Evolutionary conservation across 2,888 invertebrate genomes (phyloP).

Genomic region (Euzetes globulus): DNA sequence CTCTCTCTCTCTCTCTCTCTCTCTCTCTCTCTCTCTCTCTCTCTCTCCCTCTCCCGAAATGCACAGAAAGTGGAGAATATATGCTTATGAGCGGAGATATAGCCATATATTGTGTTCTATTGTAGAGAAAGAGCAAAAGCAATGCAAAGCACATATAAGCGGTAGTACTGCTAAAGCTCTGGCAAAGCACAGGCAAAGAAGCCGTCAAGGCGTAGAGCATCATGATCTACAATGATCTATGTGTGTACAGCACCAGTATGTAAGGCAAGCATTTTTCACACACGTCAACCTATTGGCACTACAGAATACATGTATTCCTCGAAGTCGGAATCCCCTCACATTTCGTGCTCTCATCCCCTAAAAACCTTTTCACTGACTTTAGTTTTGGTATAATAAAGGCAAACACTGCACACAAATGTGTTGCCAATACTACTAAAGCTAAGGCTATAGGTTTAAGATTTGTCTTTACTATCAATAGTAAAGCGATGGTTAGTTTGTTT

Average conservation of each 20-base stretch:
- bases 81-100: not conserved
- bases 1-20: constrained; percentile 7
- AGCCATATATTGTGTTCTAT: not conserved
- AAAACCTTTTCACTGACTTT: constrained; percentile 2
- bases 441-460: constrained; percentile 25
- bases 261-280: constrained; percentile 25
- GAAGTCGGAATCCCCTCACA: constrained; percentile 28
- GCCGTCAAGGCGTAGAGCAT: constrained; percentile 1
- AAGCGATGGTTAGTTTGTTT: constrained; percentile 19
- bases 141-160: not conserved
- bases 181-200: not conserved
- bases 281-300: not conserved
- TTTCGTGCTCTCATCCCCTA: not conserved
- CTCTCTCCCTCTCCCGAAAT: constrained; percentile 7
- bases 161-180: not conserved
- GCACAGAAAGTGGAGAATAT: constrained; percentile 6
- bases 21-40: constrained; percentile 30
- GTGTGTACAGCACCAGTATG: not conserved
- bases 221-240: constrained; percentile 21
- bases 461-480: constrained; percentile 17
- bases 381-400: constrained; percentile 12
- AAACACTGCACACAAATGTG: constrained; percentile 11
- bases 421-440: not conserved
- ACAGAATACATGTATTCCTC: constrained; percentile 15
- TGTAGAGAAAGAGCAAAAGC: not conserved